Evolutionary conservation across 2,113 vertebrate species (phyloP).

Genomic region (Peromyscus polionotus): DNA sequence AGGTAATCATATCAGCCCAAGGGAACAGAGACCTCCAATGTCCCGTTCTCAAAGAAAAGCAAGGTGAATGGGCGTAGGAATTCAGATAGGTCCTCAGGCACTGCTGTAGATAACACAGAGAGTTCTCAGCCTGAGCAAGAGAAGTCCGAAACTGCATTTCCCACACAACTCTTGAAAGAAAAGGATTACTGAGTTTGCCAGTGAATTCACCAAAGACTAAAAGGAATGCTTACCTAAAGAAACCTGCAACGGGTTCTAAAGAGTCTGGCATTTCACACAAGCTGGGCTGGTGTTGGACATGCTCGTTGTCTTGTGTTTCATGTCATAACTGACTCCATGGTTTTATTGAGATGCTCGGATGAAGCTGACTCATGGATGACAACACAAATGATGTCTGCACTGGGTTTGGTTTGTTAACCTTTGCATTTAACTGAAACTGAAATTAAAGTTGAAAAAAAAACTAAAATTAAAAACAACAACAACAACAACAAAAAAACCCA

Average conservation of each 20-base stretch:
- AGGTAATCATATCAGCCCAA: not conserved
- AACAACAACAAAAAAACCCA: no score
- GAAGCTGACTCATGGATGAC: not conserved
- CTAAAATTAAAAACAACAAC: no score
- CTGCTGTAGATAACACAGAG: not conserved
- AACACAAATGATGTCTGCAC: not conserved
- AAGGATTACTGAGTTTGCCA: not conserved
- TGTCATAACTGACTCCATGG: not conserved
- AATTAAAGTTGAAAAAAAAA: slow-evolving; percentile 2
- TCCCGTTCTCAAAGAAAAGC: not conserved
- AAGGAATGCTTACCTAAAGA: not conserved
- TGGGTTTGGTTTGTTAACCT: not conserved
- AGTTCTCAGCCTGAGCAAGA: not conserved
- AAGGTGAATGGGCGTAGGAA: not conserved
- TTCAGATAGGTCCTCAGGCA: not conserved
- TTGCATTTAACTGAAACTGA: not conserved
- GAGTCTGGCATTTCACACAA: not conserved
- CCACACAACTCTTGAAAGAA: not conserved
- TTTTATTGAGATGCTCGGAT: not conserved
- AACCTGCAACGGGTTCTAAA: not conserved
- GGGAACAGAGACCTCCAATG: not conserved
- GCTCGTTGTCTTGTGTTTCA: not conserved
- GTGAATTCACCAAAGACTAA: not conserved
- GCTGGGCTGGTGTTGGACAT: not conserved
- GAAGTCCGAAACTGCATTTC: not conserved